A percentile compares a stretch with the other conserved stretches of the same genome.
These are phyloP conservation scores for Druon quercuslanigerum DNA, from an alignment of 1,140 invertebrate species.

Conservation along the genomic window DNA sequence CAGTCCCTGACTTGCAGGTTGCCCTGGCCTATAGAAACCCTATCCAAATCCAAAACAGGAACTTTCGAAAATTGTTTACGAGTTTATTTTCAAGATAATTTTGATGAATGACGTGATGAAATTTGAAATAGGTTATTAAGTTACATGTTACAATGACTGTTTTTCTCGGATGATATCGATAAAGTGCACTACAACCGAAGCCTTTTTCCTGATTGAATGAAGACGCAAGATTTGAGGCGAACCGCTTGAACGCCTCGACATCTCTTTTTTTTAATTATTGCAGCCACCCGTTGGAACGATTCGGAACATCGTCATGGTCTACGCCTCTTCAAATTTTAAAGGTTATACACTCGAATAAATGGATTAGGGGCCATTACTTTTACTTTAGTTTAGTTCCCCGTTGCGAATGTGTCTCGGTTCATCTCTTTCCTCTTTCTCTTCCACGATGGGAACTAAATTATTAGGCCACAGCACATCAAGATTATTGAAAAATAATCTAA, in stretches of 20 bases:
- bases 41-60: no score
- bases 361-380: no score
- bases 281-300: background rate
- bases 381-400: no score
- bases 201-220: background rate
- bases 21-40: no score
- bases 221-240: background rate
- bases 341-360: background rate
- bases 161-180: background rate
- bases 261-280: slow-evolving; percentile 28
- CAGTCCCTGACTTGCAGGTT: no score
- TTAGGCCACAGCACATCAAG: background rate
- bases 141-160: background rate
- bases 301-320: slow-evolving; percentile 19
- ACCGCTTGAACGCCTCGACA: slow-evolving; percentile 21
- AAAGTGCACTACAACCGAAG: background rate
- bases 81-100: background rate
- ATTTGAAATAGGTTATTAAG: background rate
- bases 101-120: background rate
- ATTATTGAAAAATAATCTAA: no score
- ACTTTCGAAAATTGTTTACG: no score
- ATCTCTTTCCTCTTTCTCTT: background rate
- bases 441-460: slow-evolving; percentile 6
- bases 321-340: background rate
- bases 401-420: no score